Percentiles rank a stretch among this genome's conserved stretches.
phyloP scores from a whole-genome alignment of 92 coral and sea anemone genomes.

The Palythoa caribaeorum region DNA sequence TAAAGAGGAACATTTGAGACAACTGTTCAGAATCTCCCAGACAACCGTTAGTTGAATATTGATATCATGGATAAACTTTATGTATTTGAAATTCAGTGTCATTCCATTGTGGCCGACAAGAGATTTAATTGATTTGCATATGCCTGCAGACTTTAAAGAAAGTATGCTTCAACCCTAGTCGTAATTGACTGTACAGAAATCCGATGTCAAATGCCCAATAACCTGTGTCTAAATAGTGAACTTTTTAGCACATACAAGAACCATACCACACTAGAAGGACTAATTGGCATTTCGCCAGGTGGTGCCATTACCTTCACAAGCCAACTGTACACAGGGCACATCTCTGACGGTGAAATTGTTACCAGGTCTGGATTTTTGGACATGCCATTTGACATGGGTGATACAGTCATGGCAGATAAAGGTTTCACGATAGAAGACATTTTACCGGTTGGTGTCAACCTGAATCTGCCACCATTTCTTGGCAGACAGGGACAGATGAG shows the following conservation, averaged over 20 bases:
- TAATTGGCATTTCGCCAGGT: not conserved
- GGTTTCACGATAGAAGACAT: conserved; percentile 59
- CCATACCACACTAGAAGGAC: not conserved
- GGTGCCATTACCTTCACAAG: not conserved
- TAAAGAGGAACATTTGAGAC: too few species aligned
- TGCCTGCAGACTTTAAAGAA: conserved; percentile 8
- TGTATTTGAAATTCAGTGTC: too few species aligned
- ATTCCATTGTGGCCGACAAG: too few species aligned
- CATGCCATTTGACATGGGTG: conserved; percentile 35
- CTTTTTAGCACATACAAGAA: not conserved
- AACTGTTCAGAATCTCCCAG: too few species aligned
- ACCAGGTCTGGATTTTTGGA: conserved; percentile 46
- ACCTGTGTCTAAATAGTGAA: not conserved
- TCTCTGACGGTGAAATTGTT: too few species aligned
- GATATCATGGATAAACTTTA: too few species aligned
- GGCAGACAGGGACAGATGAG: conserved; percentile 67
- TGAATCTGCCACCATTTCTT: conserved; percentile 66
- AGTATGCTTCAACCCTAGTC: too few species aligned
- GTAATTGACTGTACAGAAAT: not conserved
- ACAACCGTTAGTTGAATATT: too few species aligned
- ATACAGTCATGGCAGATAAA: conserved; percentile 59
- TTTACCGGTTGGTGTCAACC: conserved; percentile 56
- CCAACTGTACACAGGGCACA: conserved; percentile 18
- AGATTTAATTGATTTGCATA: too few species aligned
- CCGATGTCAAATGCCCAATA: not conserved